These are phyloP conservation scores for Gorsachius goisagi DNA, from an alignment of 2,113 vertebrate species.

Conservation along the genomic window DNA sequence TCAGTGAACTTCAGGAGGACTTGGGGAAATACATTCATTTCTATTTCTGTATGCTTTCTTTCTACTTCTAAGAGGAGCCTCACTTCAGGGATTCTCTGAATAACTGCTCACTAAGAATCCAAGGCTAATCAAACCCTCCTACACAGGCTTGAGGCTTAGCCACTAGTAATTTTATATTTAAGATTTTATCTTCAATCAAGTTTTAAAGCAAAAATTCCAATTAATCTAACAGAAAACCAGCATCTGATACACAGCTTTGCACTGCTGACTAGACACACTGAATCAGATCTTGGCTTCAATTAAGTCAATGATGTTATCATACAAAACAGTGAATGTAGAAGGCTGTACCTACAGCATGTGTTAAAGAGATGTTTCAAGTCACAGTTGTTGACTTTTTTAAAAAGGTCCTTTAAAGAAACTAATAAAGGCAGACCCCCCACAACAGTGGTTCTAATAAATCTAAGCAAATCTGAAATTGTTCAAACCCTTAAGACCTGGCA, in stretches of 20 bases:
- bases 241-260: neutral
- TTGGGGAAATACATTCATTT: neutral
- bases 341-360: neutral
- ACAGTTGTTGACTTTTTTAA: neutral
- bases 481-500: neutral
- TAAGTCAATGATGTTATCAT: conserved; percentile 3
- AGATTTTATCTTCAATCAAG: conserved; percentile 45
- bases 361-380: neutral
- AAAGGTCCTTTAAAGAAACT: neutral
- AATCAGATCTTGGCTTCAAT: neutral
- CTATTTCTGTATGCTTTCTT: neutral
- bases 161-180: neutral
- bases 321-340: neutral
- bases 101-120: neutral
- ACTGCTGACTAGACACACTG: neutral
- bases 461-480: neutral
- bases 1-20: neutral
- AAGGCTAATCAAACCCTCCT: neutral
- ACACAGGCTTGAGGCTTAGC: neutral
- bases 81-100: neutral
- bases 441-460: neutral
- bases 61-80: neutral
- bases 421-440: neutral
- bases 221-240: neutral
- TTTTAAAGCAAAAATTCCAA: conserved; percentile 10